phyloP scores from a whole-genome alignment of 1,140 invertebrate genomes.

The Theocolax elegans region DNA sequence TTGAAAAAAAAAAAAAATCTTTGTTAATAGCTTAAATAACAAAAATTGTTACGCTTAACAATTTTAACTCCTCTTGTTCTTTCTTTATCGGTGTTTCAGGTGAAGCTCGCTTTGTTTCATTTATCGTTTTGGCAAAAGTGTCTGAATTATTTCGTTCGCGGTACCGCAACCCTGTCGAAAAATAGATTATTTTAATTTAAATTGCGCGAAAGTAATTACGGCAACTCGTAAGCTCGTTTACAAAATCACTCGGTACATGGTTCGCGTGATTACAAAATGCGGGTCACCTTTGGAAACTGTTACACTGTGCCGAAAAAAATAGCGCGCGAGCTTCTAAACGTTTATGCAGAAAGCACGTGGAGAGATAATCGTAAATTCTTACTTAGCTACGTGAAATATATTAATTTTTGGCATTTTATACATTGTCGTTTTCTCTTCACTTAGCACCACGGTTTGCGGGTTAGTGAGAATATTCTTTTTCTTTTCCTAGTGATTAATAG shows the following conservation, averaged over 20 bases:
- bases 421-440: too few relatives aligned
- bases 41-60: too few relatives aligned
- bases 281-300: neutral
- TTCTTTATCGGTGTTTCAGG: neutral
- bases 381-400: neutral
- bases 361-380: slow-evolving; percentile 21
- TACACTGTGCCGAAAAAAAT: neutral
- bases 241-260: slow-evolving; percentile 4
- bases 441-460: neutral
- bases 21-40: too few relatives aligned
- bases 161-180: too few relatives aligned
- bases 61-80: neutral
- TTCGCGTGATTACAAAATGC: slow-evolving; percentile 6
- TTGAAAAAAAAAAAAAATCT: too few relatives aligned
- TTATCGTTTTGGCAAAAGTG: neutral
- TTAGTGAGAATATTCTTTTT: slow-evolving; percentile 5
- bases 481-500: too few relatives aligned
- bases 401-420: slow-evolving; percentile 37
- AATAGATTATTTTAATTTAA: too few relatives aligned
- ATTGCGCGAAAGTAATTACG: neutral
- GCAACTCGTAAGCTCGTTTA: neutral
- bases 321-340: neutral
- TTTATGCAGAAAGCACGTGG: slow-evolving; percentile 12
- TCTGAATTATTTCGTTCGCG: too few relatives aligned
- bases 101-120: neutral